Percentiles rank a stretch among this genome's conserved stretches.
These are phyloP conservation scores for Drosophila sp. DNA, from an alignment of 1,140 invertebrate species.

Conservation along the genomic window DNA sequence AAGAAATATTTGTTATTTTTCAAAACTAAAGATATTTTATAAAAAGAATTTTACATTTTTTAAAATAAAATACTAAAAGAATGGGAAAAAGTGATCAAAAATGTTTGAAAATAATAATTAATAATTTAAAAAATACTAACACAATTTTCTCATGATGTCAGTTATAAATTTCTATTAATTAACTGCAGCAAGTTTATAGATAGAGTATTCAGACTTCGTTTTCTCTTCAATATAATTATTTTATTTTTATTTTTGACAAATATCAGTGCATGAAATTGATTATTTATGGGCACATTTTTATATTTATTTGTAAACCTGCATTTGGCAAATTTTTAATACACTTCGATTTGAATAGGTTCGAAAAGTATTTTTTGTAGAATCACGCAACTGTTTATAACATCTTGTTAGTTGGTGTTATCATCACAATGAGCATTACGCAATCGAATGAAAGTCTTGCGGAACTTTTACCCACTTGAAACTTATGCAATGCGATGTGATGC, in stretches of 20 bases:
- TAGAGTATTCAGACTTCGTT: neutral
- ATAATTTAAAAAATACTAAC: too few relatives aligned
- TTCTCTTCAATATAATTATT: too few relatives aligned
- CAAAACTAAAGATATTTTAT: too few relatives aligned
- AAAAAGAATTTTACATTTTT: too few relatives aligned
- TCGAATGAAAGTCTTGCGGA: slow-evolving; percentile 69
- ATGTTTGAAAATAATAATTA: too few relatives aligned
- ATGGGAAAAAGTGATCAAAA: too few relatives aligned
- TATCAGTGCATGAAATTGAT: slow-evolving; percentile 23
- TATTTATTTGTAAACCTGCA: neutral
- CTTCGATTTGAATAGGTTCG: slow-evolving; percentile 10
- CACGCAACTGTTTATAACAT: slow-evolving; percentile 13
- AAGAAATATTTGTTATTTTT: too few relatives aligned
- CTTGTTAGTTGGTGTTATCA: slow-evolving; percentile 1
- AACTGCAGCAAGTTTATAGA: neutral
- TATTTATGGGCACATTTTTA: slow-evolving; percentile 10
- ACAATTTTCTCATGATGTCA: too few relatives aligned
- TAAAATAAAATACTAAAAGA: too few relatives aligned
- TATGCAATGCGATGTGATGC: slow-evolving; percentile 50
- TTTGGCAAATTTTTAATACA: slow-evolving; percentile 12
- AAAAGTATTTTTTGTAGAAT: slow-evolving; percentile 26
- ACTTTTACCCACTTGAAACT: slow-evolving; percentile 58
- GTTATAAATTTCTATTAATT: too few relatives aligned
- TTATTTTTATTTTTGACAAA: slow-evolving; percentile 11
- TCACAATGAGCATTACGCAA: slow-evolving; percentile 40